A percentile compares a stretch with the other conserved stretches of the same genome.
phyloP scores from a whole-genome alignment of 2,888 invertebrate species.

The Copidosoma aretas region DNA sequence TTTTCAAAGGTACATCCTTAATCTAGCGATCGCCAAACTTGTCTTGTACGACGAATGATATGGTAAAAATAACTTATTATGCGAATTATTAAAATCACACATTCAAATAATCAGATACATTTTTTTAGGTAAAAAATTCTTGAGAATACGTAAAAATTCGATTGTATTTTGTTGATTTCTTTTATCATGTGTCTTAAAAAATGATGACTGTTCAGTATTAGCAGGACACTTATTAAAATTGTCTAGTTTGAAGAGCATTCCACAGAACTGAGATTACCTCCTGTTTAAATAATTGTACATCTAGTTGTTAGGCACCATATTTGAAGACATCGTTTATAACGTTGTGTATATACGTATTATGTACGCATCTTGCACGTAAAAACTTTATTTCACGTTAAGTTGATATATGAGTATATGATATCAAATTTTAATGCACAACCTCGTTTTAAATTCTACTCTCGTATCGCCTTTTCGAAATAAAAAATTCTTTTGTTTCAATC shows the following conservation, averaged over 20 bases:
- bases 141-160: background rate
- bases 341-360: background rate
- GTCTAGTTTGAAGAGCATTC: conserved; percentile 25
- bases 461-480: background rate
- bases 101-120: no score
- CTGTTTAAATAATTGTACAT: conserved; percentile 10
- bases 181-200: background rate
- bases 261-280: conserved; percentile 32
- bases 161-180: background rate
- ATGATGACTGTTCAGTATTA: background rate
- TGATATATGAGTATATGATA: background rate
- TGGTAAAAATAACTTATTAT: conserved; percentile 24
- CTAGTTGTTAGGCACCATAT: background rate
- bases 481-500: background rate
- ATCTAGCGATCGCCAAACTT: background rate
- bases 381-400: background rate
- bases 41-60: conserved; percentile 25
- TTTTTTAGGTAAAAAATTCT: background rate
- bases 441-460: background rate
- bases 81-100: conserved; percentile 14
- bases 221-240: conserved; percentile 7
- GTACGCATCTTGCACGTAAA: background rate
- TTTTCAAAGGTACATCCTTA: no score
- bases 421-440: background rate
- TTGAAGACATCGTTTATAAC: background rate